phyloP scores from a whole-genome alignment of 2,888 invertebrate genomes.

The Rhagonycha fulva region DNA sequence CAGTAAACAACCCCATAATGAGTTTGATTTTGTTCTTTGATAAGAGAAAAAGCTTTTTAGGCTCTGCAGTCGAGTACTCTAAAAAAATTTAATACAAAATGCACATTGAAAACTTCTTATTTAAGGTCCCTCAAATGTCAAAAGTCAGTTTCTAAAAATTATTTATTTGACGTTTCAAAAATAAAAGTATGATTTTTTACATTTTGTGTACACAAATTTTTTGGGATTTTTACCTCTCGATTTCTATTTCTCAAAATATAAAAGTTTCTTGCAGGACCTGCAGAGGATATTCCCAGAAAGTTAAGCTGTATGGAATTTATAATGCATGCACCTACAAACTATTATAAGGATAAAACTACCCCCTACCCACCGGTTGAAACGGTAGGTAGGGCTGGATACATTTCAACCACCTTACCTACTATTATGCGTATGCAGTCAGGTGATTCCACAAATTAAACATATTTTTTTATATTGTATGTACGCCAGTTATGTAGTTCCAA shows the following conservation, averaged over 20 bases:
- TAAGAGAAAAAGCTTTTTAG: no score
- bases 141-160: no score
- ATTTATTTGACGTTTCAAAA: no score
- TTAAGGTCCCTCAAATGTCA: no score
- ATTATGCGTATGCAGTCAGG: not conserved
- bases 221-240: no score
- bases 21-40: no score
- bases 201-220: not conserved
- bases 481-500: no score
- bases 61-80: no score
- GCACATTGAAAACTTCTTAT: no score
- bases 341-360: conserved; percentile 75
- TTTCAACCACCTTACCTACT: conserved; percentile 60
- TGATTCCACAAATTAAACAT: not conserved
- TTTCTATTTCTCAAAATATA: conserved; percentile 25
- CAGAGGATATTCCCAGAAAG: conserved; percentile 86
- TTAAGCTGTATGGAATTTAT: conserved; percentile 89
- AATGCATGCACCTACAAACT: conserved; percentile 92
- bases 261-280: conserved; percentile 67
- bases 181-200: no score
- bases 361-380: conserved; percentile 70
- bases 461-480: not conserved
- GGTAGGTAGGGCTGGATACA: conserved; percentile 58
- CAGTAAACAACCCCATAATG: no score
- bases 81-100: no score